Conservation (phyloP, 2,888 invertebrate genomes). For the Azorinus chamasolen region DNA sequence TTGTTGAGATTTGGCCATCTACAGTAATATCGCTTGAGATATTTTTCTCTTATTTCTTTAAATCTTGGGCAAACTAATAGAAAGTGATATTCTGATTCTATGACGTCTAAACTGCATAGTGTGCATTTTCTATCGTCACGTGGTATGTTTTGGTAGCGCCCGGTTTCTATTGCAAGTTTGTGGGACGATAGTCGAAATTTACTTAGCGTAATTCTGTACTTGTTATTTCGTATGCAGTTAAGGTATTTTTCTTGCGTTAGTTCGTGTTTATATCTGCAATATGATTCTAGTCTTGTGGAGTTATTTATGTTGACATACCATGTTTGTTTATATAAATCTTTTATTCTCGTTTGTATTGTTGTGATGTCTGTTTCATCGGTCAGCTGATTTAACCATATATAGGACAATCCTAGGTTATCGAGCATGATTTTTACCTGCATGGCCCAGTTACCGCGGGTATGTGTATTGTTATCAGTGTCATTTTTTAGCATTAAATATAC, state of each 20-base stretch:
- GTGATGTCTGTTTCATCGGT: not conserved
- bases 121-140: not conserved
- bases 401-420: not conserved
- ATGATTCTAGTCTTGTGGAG: not conserved
- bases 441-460: constrained; percentile 5
- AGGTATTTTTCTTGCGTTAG: constrained; percentile 1
- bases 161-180: constrained; percentile 2
- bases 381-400: constrained; percentile 1
- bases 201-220: not conserved
- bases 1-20: constrained; percentile 2
- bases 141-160: constrained; percentile 3
- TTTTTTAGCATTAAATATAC: not conserved
- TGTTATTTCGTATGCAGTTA: not conserved
- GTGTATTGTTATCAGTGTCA: not conserved
- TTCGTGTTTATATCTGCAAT: not conserved
- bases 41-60: constrained; percentile 2
- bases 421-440: constrained; percentile 1
- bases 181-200: constrained; percentile 8
- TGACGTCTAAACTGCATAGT: not conserved
- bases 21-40: constrained; percentile 1
- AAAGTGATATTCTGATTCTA: constrained; percentile 6
- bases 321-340: not conserved
- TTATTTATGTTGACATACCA: constrained; percentile 4
- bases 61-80: constrained; percentile 8
- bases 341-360: not conserved